Evolutionary conservation across 23 tunicate genomes (phyloP), one percentile per base, ranked within the genome.

Genomic region (Styela plicata): DNA sequence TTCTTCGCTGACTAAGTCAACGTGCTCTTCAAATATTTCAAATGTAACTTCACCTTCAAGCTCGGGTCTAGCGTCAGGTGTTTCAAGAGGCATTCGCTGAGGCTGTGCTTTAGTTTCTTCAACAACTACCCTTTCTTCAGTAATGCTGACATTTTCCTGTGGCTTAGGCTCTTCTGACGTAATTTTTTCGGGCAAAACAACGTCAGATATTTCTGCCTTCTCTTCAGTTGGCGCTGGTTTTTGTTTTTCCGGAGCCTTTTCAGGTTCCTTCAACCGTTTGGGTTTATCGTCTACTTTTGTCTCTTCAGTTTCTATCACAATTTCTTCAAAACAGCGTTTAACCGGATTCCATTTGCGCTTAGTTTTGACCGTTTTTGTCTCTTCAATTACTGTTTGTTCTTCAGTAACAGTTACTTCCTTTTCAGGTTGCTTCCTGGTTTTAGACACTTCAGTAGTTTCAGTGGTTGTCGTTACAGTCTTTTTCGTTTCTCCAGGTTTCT

Each of bases 271-370:
- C 85, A 29, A 82, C 74, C 29, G 24, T 31, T 24, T 85, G 61
- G 89, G 74, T 80, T 80, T 89, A 25, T 16, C 71, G 31, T n/a
- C n/a, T n/a, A 27, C 71, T 67, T 67, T 67, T 24, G 31, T 29
- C 24, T 29, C 71, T 24, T 67, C 71, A 25, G 71, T 1, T 75
- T 89, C 80, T 1, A 89, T 53, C 22, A 52, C 77, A 32, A 84
- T 62, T 73, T 84, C 89, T 52, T 89, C 94, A 67, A 89, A 89
- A 36, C 80, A 44, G 17, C 88, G 75, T 29, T 85, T 84, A 65
- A 44, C 74, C 2, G 94, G 85, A 79, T 90, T 90, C 96, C 96
- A 90, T 3, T 33, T 69, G 74, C 63, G 85, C 34, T 81, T 82
- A 16, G 74, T 85, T 66, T 26, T 66, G 5, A 66, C 71, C 7